These are phyloP conservation scores for Hyalella azteca DNA, from an alignment of 2,888 invertebrate species.

Conservation along the genomic window DNA sequence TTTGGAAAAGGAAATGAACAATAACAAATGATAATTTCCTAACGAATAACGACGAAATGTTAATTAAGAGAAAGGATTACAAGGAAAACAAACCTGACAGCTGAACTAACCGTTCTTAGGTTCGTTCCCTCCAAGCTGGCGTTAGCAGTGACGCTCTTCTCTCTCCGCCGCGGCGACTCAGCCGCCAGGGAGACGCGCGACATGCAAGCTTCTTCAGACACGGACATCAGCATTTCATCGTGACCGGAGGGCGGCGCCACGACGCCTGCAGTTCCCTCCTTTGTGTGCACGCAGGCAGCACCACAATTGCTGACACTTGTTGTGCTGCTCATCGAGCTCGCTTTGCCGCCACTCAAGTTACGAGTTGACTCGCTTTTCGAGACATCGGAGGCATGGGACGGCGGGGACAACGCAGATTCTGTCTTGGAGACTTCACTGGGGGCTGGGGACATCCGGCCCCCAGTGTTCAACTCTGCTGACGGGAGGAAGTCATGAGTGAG, in stretches of 20 bases:
- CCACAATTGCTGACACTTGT: slow-evolving; percentile 60
- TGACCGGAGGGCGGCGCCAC: slow-evolving; percentile 16
- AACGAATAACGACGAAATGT: no score
- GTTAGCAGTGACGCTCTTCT: background rate
- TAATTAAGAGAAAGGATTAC: no score
- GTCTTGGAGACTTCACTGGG: slow-evolving; percentile 61
- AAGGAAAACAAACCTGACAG: no score
- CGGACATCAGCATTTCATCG: background rate
- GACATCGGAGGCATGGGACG: slow-evolving; percentile 61
- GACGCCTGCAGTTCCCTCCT: slow-evolving; percentile 57
- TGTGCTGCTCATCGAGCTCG: slow-evolving; percentile 60
- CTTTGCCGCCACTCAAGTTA: slow-evolving; percentile 58
- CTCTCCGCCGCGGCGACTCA: background rate
- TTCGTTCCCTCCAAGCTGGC: background rate
- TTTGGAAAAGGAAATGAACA: no score
- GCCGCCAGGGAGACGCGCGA: background rate
- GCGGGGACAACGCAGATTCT: slow-evolving; percentile 60
- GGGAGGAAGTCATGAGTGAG: slow-evolving; percentile 60
- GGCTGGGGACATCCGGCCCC: slow-evolving; percentile 61
- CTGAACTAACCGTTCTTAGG: no score
- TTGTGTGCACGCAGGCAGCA: slow-evolving; percentile 43
- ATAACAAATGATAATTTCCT: no score
- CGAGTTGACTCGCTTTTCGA: slow-evolving; percentile 61
- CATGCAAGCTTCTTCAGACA: background rate
- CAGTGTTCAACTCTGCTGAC: slow-evolving; percentile 60